phyloP scores from a whole-genome alignment of 2,888 invertebrate genomes.

The Dynastes grantii region DNA sequence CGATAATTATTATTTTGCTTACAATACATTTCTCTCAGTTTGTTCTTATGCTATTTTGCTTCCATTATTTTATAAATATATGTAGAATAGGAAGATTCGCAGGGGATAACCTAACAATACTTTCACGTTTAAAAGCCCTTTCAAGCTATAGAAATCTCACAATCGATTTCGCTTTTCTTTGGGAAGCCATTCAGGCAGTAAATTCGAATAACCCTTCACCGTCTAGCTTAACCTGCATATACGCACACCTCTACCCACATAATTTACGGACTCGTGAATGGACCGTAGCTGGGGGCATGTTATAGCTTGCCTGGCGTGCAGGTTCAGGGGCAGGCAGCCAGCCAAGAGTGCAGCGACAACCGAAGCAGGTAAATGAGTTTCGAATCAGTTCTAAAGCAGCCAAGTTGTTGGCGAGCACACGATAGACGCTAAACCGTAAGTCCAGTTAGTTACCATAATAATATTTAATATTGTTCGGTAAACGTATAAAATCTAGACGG shows the following conservation, averaged over 20 bases:
- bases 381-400: slow-evolving; percentile 9
- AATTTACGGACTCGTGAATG: slow-evolving; percentile 20
- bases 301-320: slow-evolving; percentile 14
- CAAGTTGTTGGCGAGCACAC: slow-evolving; percentile 2
- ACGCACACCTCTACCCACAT: neutral
- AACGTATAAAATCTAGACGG: neutral
- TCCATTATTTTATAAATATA: too few relatives aligned
- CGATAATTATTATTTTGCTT: too few relatives aligned
- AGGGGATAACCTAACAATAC: too few relatives aligned
- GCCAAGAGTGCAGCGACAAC: slow-evolving; percentile 10
- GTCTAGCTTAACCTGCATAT: too few relatives aligned
- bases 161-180: too few relatives aligned
- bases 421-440: slow-evolving; percentile 3
- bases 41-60: too few relatives aligned
- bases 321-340: slow-evolving; percentile 29
- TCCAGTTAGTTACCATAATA: slow-evolving; percentile 23
- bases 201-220: too few relatives aligned
- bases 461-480: slow-evolving; percentile 12
- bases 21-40: too few relatives aligned
- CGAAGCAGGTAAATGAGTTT: slow-evolving; percentile 38
- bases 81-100: too few relatives aligned
- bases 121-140: too few relatives aligned
- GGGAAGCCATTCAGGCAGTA: too few relatives aligned
- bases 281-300: slow-evolving; percentile 1
- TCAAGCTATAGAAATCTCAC: too few relatives aligned